These are phyloP conservation scores for Philopedon plagiatum DNA, from an alignment of 2,888 invertebrate species.

Conservation along the genomic window DNA sequence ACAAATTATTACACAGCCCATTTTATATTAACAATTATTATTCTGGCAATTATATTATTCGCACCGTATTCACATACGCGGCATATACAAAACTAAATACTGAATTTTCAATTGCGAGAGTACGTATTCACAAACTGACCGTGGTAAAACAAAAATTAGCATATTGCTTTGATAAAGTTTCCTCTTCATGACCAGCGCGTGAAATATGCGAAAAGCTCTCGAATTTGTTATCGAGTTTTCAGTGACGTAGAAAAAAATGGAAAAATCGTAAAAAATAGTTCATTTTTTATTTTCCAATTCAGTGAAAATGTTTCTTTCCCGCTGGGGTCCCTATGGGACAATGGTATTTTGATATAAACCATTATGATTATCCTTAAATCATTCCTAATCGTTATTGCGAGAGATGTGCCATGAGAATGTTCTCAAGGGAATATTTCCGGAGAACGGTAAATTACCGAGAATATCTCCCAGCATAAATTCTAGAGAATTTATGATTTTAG, in stretches of 20 bases:
- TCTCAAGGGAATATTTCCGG: too few species aligned
- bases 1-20: background rate
- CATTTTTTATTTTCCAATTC: too few species aligned
- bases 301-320: too few species aligned
- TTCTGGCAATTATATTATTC: constrained; percentile 4
- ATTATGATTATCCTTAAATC: too few species aligned
- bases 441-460: too few species aligned
- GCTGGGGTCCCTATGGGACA: too few species aligned
- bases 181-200: constrained; percentile 34
- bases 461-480: too few species aligned
- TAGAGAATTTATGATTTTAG: too few species aligned
- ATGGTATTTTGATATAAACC: too few species aligned
- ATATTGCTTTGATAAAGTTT: constrained; percentile 46
- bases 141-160: constrained; percentile 46
- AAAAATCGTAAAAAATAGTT: too few species aligned
- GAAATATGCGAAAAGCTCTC: constrained; percentile 41
- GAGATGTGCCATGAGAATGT: too few species aligned
- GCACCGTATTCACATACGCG: constrained; percentile 1
- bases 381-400: too few species aligned
- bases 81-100: constrained; percentile 33
- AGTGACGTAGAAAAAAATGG: constrained; percentile 10
- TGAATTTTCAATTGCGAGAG: constrained; percentile 28
- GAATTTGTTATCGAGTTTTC: constrained; percentile 19
- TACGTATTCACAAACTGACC: constrained; percentile 30
- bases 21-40: constrained; percentile 35